Base-by-base conservation (phyloP, 2,888 invertebrate genomes). In the Mimumesa dahlbomi region DNA sequence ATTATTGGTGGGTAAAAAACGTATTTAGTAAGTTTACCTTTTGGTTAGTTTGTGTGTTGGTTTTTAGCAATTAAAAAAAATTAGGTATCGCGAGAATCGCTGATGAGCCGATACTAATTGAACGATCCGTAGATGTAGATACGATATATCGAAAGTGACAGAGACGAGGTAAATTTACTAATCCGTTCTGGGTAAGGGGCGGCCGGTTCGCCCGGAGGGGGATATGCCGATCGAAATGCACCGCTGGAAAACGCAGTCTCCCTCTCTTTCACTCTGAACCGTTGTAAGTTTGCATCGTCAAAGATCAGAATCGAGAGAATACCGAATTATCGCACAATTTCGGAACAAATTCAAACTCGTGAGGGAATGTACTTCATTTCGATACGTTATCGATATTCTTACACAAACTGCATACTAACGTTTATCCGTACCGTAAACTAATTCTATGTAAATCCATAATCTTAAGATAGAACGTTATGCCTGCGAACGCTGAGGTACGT, bases 331-430 rank as follows among this genome's bases (percentile, higher is more conserved):
- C 29, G 11, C 48, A 19, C 56, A 40, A 18, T 4, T 4, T 46
- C 59, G 36, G 13, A 50, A 45, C 43, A n/a, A 11, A n/a, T 19
- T 45, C 5, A 19, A 40, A 38, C 25, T 31, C n/a, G n/a, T 9
- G 1, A 19, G 54, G 29, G 57, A 52, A 53, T 18, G 29, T 38
- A 48, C 29, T 25, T 52, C 21, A n/a, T 50, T 68, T 73, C 64
- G 73, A 80, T 78, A 70, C 68, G 78, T 79, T 71, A 76, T 78
- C 66, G 78, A 77, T 75, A 82, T 79, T 68, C 61, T 81, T 82
- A 74, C 82, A 73, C 73, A 76, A 81, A 81, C 81, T 76, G 79
- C 81, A 75, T 82, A 79, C 73, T 83, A 85, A 86, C 83, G 85
- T 59, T 38, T 85, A 87, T 84, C n/a, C 82, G 77, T 74, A 81